phyloP scores from a whole-genome alignment of 53 echinoderm and acorn worm species.

The Zoroaster sp. region DNA sequence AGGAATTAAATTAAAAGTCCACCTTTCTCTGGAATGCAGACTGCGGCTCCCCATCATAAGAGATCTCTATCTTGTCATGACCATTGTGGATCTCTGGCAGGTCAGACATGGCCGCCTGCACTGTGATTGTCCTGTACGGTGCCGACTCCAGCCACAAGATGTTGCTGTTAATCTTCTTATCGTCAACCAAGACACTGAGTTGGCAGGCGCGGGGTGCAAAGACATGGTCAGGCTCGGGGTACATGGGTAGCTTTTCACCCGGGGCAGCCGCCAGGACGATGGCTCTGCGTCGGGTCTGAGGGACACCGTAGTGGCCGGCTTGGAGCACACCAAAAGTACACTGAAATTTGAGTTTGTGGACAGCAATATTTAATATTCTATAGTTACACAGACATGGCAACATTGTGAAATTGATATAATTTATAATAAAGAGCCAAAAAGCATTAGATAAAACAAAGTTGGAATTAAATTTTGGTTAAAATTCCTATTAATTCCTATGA shows the following conservation, averaged over 20 bases:
- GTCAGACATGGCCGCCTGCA: constrained; percentile 91
- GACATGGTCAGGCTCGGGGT: constrained; percentile 93
- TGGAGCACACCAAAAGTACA: constrained; percentile 96
- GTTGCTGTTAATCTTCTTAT: constrained; percentile 79
- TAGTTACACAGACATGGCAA: too few species aligned
- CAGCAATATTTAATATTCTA: too few species aligned
- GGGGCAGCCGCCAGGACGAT: constrained; percentile 99
- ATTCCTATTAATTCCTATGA: too few species aligned
- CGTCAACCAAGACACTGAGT: constrained; percentile 92
- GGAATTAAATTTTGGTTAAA: too few species aligned
- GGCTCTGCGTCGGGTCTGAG: constrained; percentile 93
- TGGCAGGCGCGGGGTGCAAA: constrained; percentile 94
- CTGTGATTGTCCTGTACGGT: constrained; percentile 93
- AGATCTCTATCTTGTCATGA: constrained; percentile 88
- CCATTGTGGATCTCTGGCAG: constrained; percentile 90
- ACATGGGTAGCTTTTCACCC: constrained; percentile 87
- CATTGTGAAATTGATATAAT: too few species aligned
- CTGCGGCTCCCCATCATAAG: constrained; percentile 95
- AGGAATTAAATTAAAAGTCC: too few species aligned
- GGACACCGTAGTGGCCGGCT: constrained; percentile 99
- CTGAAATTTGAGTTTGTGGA: too few species aligned
- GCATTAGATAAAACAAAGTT: too few species aligned
- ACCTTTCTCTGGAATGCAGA: constrained; percentile 94
- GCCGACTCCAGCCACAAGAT: constrained; percentile 83
- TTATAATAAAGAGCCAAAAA: too few species aligned